Percentiles rank a stretch among this genome's conserved stretches.
phyloP scores from a whole-genome alignment of 2,797 vertebrate species.

The Amazonetta brasiliensis region DNA sequence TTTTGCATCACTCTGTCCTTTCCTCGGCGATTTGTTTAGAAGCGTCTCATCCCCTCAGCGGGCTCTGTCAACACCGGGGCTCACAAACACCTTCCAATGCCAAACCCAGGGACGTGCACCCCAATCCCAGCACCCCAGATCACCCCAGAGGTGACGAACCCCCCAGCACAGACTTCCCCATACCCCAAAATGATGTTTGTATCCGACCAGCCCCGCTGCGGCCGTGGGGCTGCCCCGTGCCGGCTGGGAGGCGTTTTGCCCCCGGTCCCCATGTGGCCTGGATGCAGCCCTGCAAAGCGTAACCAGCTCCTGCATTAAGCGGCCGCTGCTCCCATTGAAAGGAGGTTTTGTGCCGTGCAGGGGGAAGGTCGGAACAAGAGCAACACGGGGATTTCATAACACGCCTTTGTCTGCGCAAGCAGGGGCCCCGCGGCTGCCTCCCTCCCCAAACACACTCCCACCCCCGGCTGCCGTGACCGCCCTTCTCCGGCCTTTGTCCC shows the following conservation, averaged over 20 bases:
- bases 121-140: background rate
- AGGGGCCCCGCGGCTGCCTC: accelerated
- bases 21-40: background rate
- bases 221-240: background rate
- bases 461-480: accelerated
- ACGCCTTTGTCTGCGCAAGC: background rate
- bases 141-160: background rate
- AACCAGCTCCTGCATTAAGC: background rate
- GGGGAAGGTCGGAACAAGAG: background rate
- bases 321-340: background rate
- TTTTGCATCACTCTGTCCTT: background rate
- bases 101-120: accelerated
- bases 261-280: background rate
- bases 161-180: background rate
- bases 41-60: background rate
- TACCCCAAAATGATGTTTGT: too few relatives aligned
- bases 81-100: background rate
- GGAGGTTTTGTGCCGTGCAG: background rate
- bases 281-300: background rate
- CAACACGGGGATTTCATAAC: background rate
- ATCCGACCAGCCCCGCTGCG: too few relatives aligned
- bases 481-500: background rate
- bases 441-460: background rate
- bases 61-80: background rate
- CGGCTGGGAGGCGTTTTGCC: background rate